Conservation (phyloP, 2,113 vertebrate species). For the Muntiacus reevesi region DNA sequence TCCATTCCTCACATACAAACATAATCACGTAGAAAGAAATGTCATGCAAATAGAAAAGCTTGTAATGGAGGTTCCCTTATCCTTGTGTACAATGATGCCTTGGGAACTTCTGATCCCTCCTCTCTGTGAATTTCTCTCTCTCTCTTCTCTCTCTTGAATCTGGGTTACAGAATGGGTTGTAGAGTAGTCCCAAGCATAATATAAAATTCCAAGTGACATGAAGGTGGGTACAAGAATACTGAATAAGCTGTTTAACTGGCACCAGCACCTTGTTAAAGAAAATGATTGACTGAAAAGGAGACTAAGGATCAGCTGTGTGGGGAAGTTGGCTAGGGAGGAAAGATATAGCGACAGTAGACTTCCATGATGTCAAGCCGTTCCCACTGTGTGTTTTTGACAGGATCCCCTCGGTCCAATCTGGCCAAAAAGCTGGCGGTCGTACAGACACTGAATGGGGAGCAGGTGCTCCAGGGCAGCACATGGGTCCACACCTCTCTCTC, state of each 20-base stretch:
- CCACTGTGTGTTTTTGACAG: background rate
- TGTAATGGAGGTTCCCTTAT: background rate
- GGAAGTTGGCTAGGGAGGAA: fast-evolving
- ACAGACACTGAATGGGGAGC: background rate
- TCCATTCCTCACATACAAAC: background rate
- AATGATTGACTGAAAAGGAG: background rate
- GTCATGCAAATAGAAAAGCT: background rate
- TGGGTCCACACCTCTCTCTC: background rate
- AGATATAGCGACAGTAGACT: fast-evolving
- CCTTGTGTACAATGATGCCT: too few relatives aligned
- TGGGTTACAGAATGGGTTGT: background rate
- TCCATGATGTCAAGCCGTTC: background rate
- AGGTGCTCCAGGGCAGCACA: background rate
- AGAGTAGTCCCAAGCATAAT: background rate
- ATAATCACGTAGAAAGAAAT: background rate
- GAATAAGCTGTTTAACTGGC: background rate
- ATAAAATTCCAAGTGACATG: background rate
- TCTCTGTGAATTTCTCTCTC: background rate
- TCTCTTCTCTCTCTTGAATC: background rate
- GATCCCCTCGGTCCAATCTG: fast-evolving
- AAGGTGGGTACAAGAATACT: too few relatives aligned
- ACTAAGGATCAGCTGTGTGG: background rate
- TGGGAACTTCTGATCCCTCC: background rate
- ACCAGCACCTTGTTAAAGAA: background rate
- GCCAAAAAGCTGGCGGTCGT: background rate